phyloP scores from a whole-genome alignment of 1,140 invertebrate species.

The Aphelenchoides besseyi region DNA sequence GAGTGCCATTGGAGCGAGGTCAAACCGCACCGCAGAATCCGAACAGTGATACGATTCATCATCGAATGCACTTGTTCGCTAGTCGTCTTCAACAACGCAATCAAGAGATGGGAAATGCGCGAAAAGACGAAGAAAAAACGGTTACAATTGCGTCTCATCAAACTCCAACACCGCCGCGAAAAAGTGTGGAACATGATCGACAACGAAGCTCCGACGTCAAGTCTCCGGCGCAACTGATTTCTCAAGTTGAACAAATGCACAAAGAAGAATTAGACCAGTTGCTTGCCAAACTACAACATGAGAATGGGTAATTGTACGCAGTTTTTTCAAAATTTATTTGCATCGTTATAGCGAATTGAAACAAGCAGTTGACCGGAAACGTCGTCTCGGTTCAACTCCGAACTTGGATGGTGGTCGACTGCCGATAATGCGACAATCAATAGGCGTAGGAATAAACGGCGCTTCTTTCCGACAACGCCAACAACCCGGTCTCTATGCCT shows the following conservation, averaged over 20 bases:
- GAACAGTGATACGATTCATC: constrained; percentile 54
- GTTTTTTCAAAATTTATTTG: not conserved
- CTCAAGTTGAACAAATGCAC: constrained; percentile 59
- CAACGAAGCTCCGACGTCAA: constrained; percentile 48
- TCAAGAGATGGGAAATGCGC: constrained; percentile 23
- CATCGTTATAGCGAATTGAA: constrained; percentile 26
- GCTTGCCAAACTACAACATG: constrained; percentile 55
- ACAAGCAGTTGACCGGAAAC: constrained; percentile 35
- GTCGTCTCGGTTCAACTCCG: constrained; percentile 40
- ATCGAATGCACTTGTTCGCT: constrained; percentile 50
- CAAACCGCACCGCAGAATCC: constrained; percentile 51
- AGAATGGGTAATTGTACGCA: constrained; percentile 44
- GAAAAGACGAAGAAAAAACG: not conserved
- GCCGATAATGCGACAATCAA: not conserved
- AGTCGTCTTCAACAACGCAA: constrained; percentile 34
- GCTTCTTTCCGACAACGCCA: constrained; percentile 5
- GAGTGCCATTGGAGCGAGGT: constrained; percentile 42
- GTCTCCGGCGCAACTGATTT: constrained; percentile 54
- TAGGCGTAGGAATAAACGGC: not conserved
- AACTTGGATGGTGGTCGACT: constrained; percentile 34
- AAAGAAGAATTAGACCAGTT: constrained; percentile 61
- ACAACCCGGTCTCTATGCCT: constrained; percentile 19
- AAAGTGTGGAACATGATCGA: constrained; percentile 8
- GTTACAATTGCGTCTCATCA: not conserved
- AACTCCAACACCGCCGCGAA: constrained; percentile 6